Evolutionary conservation across 2,113 vertebrate genomes (phyloP), one percentile per base, ranked within the genome.

Genomic region (Dicrurus megarhynchus): DNA sequence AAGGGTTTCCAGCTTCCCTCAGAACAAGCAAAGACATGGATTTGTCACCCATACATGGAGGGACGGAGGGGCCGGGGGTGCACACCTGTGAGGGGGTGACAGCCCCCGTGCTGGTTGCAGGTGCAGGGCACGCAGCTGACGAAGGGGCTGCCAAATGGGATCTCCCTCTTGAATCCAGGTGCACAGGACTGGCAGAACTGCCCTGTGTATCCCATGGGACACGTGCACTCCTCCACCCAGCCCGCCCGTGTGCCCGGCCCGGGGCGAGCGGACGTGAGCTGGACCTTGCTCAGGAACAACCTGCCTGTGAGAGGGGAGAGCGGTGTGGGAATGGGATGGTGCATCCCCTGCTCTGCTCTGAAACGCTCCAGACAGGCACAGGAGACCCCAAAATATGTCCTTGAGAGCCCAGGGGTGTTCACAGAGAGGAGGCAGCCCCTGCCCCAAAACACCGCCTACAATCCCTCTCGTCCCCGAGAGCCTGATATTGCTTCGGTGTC

Each of bases 171-270:
- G 97, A 98, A 99, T 42, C 98, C 98, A 0, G 97, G 97, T 0
- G 98, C 96, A 1, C 99, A 99, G 33, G 89, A 96, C 95, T 99
- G 98, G 47, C 99, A 99, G 95, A 99, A 99, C 89, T 98, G 98
- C 35, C 99, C 99, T 0, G 30, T 10, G 37, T 99, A 99, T 15
- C 98, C 99, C 1, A 0, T 46, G 17, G 99, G 99, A 89, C 99
- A 99, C 0, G 92, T 79, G 64, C 99, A 99, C 11, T 95, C 91
- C 90, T 99, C 99, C 76, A 99, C 99, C 99, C 99, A 99, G 15
- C 91, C 84, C 1, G 98, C 99, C 9, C 60, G 70, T 0, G 52
- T 19, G 19, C 84, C 97, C 1, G 24, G 79, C 11, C 97, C 97
- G 0, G 18, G 93, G 46, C 14, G 91, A n/a, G 99, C 99, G 0